A percentile compares a stretch with the other conserved stretches of the same genome.
phyloP scores from a whole-genome alignment of 2,797 vertebrate genomes.

The Galagoides demidoff region DNA sequence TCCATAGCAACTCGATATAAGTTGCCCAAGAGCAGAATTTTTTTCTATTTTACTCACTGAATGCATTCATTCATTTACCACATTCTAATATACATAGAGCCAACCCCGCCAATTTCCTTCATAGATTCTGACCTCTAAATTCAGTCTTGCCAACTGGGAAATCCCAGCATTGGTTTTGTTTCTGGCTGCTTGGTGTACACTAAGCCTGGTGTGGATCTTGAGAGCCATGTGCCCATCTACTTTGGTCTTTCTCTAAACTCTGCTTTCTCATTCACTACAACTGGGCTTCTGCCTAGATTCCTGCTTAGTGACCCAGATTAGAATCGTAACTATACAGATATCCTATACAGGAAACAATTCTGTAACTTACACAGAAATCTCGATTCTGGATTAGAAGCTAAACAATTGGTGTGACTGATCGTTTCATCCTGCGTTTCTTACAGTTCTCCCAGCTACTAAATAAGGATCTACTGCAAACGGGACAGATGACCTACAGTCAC shows the following conservation, averaged over 20 bases:
- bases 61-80: neutral
- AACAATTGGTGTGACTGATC: neutral
- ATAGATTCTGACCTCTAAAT: neutral
- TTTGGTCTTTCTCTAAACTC: neutral
- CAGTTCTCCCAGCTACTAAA: neutral
- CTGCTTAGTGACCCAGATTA: neutral
- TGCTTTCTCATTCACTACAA: neutral
- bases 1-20: neutral
- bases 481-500: neutral
- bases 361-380: neutral
- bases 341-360: neutral
- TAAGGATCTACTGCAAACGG: neutral
- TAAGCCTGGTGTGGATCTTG: neutral
- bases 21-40: neutral
- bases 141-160: neutral
- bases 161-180: neutral
- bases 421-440: conserved; percentile 1
- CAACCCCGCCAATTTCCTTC: neutral
- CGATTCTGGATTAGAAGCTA: neutral
- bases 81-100: neutral
- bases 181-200: neutral
- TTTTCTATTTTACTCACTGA: neutral
- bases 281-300: neutral
- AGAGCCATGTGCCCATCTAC: neutral
- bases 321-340: neutral